Base-by-base conservation (phyloP, 2,888 invertebrate species). In the Micoletzkya japonica region DNA sequence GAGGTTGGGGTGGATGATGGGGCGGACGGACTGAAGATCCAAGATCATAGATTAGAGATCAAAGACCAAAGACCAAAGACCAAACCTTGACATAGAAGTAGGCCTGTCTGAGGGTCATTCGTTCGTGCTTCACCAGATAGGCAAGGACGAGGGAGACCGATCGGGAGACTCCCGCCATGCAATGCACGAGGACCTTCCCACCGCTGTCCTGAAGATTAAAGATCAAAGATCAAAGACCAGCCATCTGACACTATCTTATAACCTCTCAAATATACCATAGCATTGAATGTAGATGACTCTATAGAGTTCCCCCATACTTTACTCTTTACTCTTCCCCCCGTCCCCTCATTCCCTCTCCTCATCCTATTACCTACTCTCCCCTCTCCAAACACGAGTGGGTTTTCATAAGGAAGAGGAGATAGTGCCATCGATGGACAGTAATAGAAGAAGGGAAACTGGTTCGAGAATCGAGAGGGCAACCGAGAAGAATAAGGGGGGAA, bases 121-220 rank as follows among this genome's bases (percentile, higher is more conserved):
- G 89, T 77, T 90, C 90, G 88, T 93, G 90, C 87, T 93, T 94
- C 87, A 95, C 91, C 56, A 95, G 89, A 86, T 94, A 94, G 24
- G 92, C 93, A 80, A 94, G 88, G 85, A 92, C 92, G 0, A 94
- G 88, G 0, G 91, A 90, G 20, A 93, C 92, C 0, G 93, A 93
- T 70, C 95, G 89, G 76, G 92, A 92, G 2, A 94, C 92, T 0
- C 94, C 94, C 0, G 94, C 94, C 26, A 94, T 92, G 85, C 95
- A 95, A 85, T 94, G 94, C 0, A 95, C 91, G 76, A 94, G 86
- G 0, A 91, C 91, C 73, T 90, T 89, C 58, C 93, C 92, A 57
- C 85, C 85, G 28, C 78, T 72, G n/a, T 86, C 85, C 79, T 82
- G 67, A 57, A 10, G 44, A 10, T 20, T 10, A 14, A 17, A 44